phyloP scores from a whole-genome alignment of 1,140 invertebrate genomes.

The Diprion similis region DNA sequence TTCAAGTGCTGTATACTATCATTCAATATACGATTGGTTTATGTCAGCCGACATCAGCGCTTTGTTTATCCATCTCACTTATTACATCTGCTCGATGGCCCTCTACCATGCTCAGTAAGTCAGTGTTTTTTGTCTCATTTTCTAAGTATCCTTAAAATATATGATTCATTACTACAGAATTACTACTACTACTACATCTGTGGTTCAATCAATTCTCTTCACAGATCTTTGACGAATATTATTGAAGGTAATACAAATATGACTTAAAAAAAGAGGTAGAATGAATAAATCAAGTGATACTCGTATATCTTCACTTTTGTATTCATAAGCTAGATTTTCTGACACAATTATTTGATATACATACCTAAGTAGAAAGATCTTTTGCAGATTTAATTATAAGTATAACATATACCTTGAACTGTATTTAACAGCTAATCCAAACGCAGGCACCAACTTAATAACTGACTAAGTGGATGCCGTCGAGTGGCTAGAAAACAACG shows the following conservation, averaged over 20 bases:
- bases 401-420: background rate
- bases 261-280: too few relatives aligned
- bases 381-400: background rate
- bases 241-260: too few relatives aligned
- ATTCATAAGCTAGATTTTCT: background rate
- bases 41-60: background rate
- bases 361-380: background rate
- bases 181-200: too few relatives aligned
- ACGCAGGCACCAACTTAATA: background rate
- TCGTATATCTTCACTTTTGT: background rate
- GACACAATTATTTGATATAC: background rate
- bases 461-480: background rate
- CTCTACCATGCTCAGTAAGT: background rate
- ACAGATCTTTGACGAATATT: too few relatives aligned
- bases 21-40: background rate
- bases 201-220: too few relatives aligned
- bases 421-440: background rate
- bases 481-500: background rate
- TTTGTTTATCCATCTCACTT: background rate
- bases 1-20: background rate
- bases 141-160: background rate
- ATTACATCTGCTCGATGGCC: background rate
- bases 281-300: background rate
- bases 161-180: background rate
- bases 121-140: background rate